Percentiles rank a stretch among this genome's conserved stretches.
phyloP scores from a whole-genome alignment of 2,113 vertebrate genomes.

The Sardina pilchardus region DNA sequence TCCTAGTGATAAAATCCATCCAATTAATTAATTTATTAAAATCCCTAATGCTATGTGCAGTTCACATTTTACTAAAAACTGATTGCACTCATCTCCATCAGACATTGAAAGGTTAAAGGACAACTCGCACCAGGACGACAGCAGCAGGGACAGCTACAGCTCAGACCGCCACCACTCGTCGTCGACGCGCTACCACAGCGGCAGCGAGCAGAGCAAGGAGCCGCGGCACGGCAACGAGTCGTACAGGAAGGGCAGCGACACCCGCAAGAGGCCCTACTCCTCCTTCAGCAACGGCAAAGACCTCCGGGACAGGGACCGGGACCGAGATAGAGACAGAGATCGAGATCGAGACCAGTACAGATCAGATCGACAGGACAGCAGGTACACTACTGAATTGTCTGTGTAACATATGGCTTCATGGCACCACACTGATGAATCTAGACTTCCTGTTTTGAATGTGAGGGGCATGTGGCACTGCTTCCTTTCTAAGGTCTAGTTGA shows the following conservation, averaged over 20 bases:
- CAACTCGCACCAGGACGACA: constrained; percentile 90
- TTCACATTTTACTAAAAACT: neutral
- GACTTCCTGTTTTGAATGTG: too few species aligned
- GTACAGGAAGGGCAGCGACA: constrained; percentile 82
- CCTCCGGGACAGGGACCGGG: constrained; percentile 84
- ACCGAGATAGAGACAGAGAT: constrained; percentile 26
- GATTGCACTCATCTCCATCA: constrained; percentile 48
- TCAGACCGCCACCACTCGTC: constrained; percentile 86
- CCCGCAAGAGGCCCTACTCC: constrained; percentile 87
- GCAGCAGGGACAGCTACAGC: constrained; percentile 96
- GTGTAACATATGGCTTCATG: too few species aligned
- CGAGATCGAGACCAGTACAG: constrained; percentile 89
- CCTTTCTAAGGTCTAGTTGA: too few species aligned
- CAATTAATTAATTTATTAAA: too few species aligned
- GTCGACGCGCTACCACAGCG: constrained; percentile 79
- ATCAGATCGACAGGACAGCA: constrained; percentile 78
- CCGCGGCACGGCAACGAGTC: constrained; percentile 82
- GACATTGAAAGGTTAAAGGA: constrained; percentile 91
- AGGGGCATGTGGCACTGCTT: too few species aligned
- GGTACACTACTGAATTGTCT: constrained; percentile 48
- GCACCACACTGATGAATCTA: too few species aligned
- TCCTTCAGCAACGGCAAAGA: constrained; percentile 97
- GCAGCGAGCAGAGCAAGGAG: constrained; percentile 83
- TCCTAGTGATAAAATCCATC: too few species aligned
- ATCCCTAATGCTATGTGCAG: too few species aligned